These are phyloP conservation scores for Hyperoplus immaculatus DNA, from an alignment of 2,797 vertebrate genomes.

Conservation along the genomic window DNA sequence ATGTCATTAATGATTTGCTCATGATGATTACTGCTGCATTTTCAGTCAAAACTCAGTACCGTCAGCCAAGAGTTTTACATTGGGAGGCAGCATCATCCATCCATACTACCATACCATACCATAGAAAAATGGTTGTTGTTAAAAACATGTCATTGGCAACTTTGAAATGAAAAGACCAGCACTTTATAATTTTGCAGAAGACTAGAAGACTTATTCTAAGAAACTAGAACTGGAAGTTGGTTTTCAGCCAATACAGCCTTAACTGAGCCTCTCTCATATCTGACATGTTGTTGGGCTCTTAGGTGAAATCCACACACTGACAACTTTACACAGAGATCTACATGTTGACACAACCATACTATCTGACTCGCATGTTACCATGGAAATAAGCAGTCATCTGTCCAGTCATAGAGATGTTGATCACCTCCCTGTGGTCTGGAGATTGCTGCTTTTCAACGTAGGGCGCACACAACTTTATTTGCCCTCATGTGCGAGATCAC, in stretches of 20 bases:
- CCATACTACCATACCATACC: not conserved
- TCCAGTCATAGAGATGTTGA: conserved; percentile 72
- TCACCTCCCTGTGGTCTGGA: conserved; percentile 63
- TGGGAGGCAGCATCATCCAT: not conserved
- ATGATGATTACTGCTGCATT: not conserved
- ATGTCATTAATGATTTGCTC: not conserved
- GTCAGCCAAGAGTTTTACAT: not conserved
- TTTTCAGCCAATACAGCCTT: conserved; percentile 23
- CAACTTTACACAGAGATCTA: conserved; percentile 14
- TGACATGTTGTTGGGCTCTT: conserved; percentile 38
- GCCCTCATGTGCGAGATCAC: conserved; percentile 15
- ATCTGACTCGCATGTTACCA: conserved; percentile 68
- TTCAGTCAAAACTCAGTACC: not conserved
- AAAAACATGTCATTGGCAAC: conserved; percentile 4
- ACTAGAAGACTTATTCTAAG: conserved; percentile 39
- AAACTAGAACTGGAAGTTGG: conserved; percentile 18
- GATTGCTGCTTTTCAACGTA: conserved; percentile 63
- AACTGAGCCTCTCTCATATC: conserved; percentile 43
- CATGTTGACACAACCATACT: conserved; percentile 39
- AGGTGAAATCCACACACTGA: conserved; percentile 22
- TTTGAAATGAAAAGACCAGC: not conserved
- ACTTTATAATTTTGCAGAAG: conserved; percentile 20
- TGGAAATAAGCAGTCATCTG: conserved; percentile 74
- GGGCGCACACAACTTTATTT: conserved; percentile 35
- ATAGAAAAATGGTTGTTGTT: not conserved